phyloP scores from a whole-genome alignment of 2,888 invertebrate species.

The Autographa gamma region DNA sequence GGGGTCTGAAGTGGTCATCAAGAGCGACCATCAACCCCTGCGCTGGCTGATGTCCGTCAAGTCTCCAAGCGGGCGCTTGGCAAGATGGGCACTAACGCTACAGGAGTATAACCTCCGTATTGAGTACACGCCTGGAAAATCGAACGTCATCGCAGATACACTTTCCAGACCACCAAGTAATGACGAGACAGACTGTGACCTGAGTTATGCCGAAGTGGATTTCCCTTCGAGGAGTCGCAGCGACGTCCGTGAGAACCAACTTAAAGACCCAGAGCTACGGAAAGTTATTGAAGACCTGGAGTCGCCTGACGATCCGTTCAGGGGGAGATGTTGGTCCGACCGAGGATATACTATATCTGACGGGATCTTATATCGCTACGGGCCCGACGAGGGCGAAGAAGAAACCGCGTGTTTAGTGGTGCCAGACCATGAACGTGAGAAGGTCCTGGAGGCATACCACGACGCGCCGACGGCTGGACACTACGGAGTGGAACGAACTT shows the following conservation, averaged over 20 bases:
- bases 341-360: neutral
- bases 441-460: constrained; percentile 10
- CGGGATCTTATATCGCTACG: constrained; percentile 11
- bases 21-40: constrained; percentile 20
- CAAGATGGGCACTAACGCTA: constrained; percentile 1
- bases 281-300: constrained; percentile 2
- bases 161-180: neutral
- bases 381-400: neutral
- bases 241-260: neutral
- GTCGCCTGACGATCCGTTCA: constrained; percentile 9
- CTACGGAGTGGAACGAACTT: constrained; percentile 9
- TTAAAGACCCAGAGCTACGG: neutral
- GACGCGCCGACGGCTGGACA: constrained; percentile 23
- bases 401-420: constrained; percentile 12
- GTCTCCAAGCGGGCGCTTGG: constrained; percentile 12
- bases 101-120: constrained; percentile 6
- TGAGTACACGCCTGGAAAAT: constrained; percentile 9
- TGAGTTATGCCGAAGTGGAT: neutral
- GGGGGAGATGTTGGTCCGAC: constrained; percentile 12
- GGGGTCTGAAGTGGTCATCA: constrained; percentile 2
- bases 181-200: neutral
- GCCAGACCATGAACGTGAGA: constrained; percentile 3
- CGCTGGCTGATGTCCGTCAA: neutral
- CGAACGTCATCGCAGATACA: constrained; percentile 5
- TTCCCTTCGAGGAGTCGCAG: neutral